These are phyloP conservation scores for Malaclemys terrapin DNA, from an alignment of 2,113 vertebrate genomes.

Conservation along the genomic window DNA sequence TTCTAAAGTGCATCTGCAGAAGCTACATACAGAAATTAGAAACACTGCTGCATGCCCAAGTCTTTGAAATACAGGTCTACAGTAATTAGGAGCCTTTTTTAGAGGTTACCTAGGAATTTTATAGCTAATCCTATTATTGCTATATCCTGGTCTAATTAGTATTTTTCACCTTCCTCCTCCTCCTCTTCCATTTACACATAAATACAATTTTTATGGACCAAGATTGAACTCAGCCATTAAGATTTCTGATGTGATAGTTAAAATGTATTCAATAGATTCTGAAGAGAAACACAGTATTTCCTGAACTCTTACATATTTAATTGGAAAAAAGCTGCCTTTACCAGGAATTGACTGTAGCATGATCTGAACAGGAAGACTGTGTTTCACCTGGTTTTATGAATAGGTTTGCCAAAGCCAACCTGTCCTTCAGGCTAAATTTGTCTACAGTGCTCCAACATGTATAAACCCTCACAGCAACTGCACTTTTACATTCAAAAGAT, in stretches of 20 bases:
- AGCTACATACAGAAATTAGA: neutral
- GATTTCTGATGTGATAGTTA: neutral
- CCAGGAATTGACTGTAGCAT: neutral
- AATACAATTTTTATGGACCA: neutral
- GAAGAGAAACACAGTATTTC: neutral
- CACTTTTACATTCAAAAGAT: fast-evolving
- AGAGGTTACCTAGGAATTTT: neutral
- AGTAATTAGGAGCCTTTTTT: neutral
- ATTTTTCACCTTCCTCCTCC: neutral
- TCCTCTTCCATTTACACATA: neutral
- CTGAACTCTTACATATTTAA: conserved; percentile 27
- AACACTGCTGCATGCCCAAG: neutral
- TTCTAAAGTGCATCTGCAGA: neutral
- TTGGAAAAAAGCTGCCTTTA: conserved; percentile 6
- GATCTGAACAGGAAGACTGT: neutral
- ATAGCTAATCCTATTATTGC: neutral
- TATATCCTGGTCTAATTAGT: neutral
- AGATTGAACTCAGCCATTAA: neutral
- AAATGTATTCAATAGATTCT: neutral
- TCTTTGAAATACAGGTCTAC: neutral
- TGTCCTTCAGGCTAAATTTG: neutral
- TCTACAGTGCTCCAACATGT: neutral
- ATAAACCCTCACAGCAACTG: neutral
- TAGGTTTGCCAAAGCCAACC: neutral
- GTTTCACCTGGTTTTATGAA: conserved; percentile 8